A percentile compares a stretch with the other conserved stretches of the same genome.
Evolutionary conservation across 2,797 vertebrate genomes (phyloP).

Genomic region (Intellagama lesueurii): DNA sequence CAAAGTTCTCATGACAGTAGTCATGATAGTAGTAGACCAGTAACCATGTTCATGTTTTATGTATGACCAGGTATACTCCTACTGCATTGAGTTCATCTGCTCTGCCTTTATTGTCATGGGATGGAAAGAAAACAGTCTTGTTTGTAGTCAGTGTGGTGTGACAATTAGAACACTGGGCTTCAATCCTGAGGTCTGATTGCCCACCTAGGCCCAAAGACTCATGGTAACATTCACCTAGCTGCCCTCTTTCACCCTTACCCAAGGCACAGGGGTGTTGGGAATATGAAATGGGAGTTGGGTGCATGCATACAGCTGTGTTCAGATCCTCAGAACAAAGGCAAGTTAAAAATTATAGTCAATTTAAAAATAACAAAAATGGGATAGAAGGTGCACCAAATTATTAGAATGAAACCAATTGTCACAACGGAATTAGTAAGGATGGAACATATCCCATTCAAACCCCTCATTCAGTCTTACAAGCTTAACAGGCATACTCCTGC

Average conservation of each 20-base stretch:
- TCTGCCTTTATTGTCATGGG: neutral
- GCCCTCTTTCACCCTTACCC: neutral
- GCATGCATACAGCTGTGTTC: neutral
- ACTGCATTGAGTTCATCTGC: neutral
- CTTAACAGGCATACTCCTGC: neutral
- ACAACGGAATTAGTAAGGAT: neutral
- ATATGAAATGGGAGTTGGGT: neutral
- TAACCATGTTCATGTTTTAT: too few relatives aligned
- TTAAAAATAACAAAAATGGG: neutral
- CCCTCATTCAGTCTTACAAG: neutral
- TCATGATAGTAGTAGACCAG: too few relatives aligned
- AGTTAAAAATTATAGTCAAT: neutral
- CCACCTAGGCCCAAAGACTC: too few relatives aligned
- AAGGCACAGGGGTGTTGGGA: neutral
- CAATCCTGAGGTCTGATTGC: too few relatives aligned
- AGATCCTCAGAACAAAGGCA: too few relatives aligned
- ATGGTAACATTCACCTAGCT: neutral
- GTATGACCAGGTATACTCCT: neutral
- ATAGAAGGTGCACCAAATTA: neutral
- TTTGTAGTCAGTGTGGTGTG: neutral
- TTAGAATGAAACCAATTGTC: neutral
- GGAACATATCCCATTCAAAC: too few relatives aligned
- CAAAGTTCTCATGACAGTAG: too few relatives aligned
- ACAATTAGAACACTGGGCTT: neutral
- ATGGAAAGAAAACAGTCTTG: neutral